phyloP scores from a whole-genome alignment of 2,113 vertebrate genomes.

The Oncorhynchus tshawytscha region DNA sequence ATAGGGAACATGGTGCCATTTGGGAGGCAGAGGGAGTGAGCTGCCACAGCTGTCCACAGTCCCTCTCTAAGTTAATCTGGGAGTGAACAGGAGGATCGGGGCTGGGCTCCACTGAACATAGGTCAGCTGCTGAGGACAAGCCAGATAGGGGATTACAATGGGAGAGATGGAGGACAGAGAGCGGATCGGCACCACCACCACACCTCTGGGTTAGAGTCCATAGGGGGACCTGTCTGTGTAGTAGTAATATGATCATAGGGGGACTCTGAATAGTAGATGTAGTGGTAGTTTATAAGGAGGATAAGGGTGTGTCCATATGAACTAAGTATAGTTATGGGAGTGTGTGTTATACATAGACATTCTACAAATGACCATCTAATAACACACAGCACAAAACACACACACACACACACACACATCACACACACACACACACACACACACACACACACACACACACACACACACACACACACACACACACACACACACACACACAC shows the following conservation, averaged over 20 bases:
- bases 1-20: too few relatives aligned
- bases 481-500: slow-evolving; percentile 1
- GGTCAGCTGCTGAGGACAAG: slow-evolving; percentile 43
- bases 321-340: neutral
- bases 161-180: neutral
- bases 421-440: slow-evolving; percentile 1
- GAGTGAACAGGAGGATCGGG: slow-evolving; percentile 43
- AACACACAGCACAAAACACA: neutral
- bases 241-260: neutral
- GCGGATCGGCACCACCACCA: neutral
- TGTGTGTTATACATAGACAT: neutral
- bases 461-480: neutral
- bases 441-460: neutral
- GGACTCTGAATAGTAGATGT: neutral
- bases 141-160: neutral
- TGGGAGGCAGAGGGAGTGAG: neutral
- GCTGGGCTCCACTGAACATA: slow-evolving; percentile 44
- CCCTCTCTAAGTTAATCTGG: slow-evolving; percentile 45
- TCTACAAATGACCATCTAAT: neutral
- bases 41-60: slow-evolving; percentile 51
- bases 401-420: neutral
- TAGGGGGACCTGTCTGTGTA: neutral
- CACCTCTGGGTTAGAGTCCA: neutral
- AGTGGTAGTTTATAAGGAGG: neutral
- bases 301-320: neutral